Conservation (phyloP, 1,140 invertebrate species). For the Diachasma alloeum region DNA sequence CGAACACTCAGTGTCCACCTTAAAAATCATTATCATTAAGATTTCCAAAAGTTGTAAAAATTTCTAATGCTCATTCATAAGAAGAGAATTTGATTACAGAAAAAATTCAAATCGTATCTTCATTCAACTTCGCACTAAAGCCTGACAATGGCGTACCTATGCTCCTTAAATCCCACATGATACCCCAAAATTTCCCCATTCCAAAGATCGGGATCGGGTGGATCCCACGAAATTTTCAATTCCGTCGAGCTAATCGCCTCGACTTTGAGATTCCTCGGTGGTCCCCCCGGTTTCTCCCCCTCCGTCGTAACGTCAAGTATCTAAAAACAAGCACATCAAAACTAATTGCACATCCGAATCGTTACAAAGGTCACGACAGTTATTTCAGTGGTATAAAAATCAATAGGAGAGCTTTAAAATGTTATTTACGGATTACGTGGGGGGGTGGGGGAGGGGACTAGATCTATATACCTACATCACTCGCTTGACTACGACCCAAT, state of each 20-base stretch:
- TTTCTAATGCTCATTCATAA: too few relatives aligned
- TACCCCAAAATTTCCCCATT: conserved; percentile 93
- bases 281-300: conserved; percentile 76
- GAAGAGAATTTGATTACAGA: too few relatives aligned
- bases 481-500: conserved; percentile 85
- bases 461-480: conserved; percentile 70
- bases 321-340: conserved; percentile 61
- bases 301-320: conserved; percentile 65
- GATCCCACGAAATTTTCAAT: conserved; percentile 88
- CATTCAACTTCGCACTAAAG: too few relatives aligned
- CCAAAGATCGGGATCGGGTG: conserved; percentile 85
- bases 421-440: conserved; percentile 23
- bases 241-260: conserved; percentile 90
- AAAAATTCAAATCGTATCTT: too few relatives aligned
- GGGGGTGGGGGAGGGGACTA: background rate
- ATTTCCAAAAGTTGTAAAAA: too few relatives aligned
- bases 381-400: conserved; percentile 8
- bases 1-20: too few relatives aligned
- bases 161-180: conserved; percentile 87
- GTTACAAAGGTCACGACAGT: background rate
- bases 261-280: conserved; percentile 84
- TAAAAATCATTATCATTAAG: too few relatives aligned
- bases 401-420: conserved; percentile 24
- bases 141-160: conserved; percentile 45
- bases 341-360: conserved; percentile 6